These are phyloP conservation scores for Lycophotia porphyrea DNA, from an alignment of 2,888 invertebrate species.

Conservation along the genomic window DNA sequence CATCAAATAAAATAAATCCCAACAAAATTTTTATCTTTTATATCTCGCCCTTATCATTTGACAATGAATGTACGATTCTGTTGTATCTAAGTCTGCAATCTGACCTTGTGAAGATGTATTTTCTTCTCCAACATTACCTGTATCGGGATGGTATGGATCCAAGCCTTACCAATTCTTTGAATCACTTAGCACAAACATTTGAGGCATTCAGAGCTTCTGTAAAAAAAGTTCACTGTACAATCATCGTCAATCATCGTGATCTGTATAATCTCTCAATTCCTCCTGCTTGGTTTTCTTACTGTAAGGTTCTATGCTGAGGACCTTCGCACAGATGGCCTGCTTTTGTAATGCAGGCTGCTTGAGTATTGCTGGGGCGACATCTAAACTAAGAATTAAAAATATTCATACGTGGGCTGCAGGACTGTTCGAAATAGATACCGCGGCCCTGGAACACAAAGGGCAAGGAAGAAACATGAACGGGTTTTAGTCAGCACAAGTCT, in stretches of 20 bases:
- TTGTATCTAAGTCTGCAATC: conserved; percentile 21
- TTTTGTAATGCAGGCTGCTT: neutral
- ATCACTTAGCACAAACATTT: neutral
- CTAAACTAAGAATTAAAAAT: too few species aligned
- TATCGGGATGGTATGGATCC: neutral
- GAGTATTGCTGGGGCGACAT: too few species aligned
- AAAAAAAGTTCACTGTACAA: too few species aligned
- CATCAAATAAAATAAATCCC: conserved; percentile 3
- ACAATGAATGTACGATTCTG: conserved; percentile 14
- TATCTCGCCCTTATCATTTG: conserved; percentile 26
- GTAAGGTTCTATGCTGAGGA: neutral
- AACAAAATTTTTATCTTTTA: neutral
- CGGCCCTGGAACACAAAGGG: too few species aligned
- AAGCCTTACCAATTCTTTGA: neutral
- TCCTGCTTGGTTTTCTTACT: neutral
- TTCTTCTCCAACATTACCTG: neutral
- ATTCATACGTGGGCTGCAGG: too few species aligned
- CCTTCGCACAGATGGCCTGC: neutral
- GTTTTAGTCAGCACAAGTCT: too few species aligned
- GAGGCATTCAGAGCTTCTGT: neutral
- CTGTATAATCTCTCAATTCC: neutral
- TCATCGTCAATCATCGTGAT: too few species aligned
- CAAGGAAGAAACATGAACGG: too few species aligned
- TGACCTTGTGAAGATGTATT: conserved; percentile 20
- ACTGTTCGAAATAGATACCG: too few species aligned